A percentile compares a stretch with the other conserved stretches of the same genome.
phyloP scores from a whole-genome alignment of 2,888 invertebrate genomes.

The Trachelus tabidus region DNA sequence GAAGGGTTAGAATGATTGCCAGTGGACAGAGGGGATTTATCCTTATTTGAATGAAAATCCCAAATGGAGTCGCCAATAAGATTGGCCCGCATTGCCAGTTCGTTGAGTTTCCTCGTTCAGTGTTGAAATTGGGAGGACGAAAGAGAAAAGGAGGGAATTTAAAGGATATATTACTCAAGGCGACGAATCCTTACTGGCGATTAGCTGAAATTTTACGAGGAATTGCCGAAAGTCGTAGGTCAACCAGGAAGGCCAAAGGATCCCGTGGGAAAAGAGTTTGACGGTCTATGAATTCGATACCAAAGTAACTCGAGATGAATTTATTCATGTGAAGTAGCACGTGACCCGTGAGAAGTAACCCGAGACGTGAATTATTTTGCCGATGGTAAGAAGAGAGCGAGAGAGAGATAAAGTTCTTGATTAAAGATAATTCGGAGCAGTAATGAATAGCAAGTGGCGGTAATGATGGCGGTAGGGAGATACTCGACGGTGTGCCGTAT shows the following conservation, averaged over 20 bases:
- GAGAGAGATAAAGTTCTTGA: not conserved
- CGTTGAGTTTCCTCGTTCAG: not conserved
- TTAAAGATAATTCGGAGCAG: not conserved
- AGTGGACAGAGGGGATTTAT: conserved; percentile 22
- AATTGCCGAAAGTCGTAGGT: not conserved
- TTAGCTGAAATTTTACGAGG: not conserved
- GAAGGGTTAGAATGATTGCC: conserved; percentile 33
- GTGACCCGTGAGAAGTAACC: not conserved
- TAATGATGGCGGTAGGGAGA: not conserved
- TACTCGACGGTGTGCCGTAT: not conserved
- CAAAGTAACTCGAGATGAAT: not conserved
- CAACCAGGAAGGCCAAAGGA: not conserved
- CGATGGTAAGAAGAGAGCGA: not conserved
- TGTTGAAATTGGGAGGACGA: not conserved
- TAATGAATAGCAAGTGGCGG: not conserved
- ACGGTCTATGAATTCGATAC: not conserved
- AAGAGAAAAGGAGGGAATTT: not conserved
- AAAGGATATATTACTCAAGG: not conserved
- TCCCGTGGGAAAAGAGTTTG: not conserved
- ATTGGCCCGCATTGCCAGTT: not conserved
- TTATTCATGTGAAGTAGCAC: not conserved
- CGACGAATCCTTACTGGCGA: not conserved
- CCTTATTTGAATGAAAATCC: conserved; percentile 24
- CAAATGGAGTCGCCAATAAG: conserved; percentile 9
- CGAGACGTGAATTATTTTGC: not conserved